Evolutionary conservation across 2,888 invertebrate species (phyloP), one percentile per base, ranked within the genome.

Genomic region (Trichacis sp.): DNA sequence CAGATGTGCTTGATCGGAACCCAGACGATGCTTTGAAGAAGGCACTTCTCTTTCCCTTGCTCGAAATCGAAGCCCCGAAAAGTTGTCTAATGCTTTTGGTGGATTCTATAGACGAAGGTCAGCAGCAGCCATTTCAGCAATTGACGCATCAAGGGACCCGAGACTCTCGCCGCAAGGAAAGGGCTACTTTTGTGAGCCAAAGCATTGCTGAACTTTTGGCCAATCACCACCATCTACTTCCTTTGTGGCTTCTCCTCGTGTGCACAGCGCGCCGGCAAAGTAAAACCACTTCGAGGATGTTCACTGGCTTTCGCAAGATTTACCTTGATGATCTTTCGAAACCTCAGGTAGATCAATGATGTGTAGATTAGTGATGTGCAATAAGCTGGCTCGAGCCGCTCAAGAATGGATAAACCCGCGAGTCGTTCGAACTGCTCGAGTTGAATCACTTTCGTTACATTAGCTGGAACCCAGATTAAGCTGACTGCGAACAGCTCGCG

Each of bases 1-100:
- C 94, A 0, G 92, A 93, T 62, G 92, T 93, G 68, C 88, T 95
- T 73, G 94, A 96, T 76, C 89, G 91, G 75, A 93, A 94, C 78
- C 96, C 97, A 0, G 97, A 97, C 76, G 95, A 96, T 76, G 95
- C 96, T 54, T 92, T 97, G 79, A 94, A 95, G 77, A 91, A 93
- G 77, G 94, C 95, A 0, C 86, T 97, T 0, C 85, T 97, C 14
- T 93, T 94, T 76, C 97, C 97, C 0, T 86, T 98, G 20, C 84
- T 94, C 40, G 94, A 95, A 80, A 89, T 97, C 5, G 93, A 92
- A 60, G 93, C 95, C 1, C 96, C 96, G 0, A 93, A 94, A 79
- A 93, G 93, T 58, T 92, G 92, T 15, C 86, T 95, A 56, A 92
- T 96, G 74, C 86, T 97, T 43, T 85, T 97, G 5, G 94, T 97